These are phyloP conservation scores for Sebastes iracundus DNA, from an alignment of 2,797 vertebrate species.

Conservation along the genomic window DNA sequence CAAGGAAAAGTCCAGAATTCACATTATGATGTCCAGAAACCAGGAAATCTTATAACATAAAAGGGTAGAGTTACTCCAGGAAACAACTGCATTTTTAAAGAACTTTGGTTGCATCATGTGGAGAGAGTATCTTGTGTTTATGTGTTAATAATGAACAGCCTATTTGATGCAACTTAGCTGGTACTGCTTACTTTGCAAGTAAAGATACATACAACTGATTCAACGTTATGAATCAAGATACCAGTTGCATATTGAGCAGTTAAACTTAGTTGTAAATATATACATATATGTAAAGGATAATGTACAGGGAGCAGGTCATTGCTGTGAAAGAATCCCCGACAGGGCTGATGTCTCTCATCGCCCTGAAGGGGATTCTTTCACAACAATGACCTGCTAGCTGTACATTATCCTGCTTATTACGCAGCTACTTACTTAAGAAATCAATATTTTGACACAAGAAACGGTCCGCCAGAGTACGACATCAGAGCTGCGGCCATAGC, in stretches of 20 bases:
- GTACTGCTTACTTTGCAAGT: neutral
- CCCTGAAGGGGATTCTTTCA: too few species aligned
- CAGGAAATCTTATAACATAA: neutral
- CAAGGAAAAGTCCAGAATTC: neutral
- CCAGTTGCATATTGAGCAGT: neutral
- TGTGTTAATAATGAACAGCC: accelerated
- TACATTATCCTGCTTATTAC: too few species aligned
- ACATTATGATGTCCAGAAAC: neutral
- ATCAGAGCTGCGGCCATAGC: too few species aligned
- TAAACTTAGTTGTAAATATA: neutral
- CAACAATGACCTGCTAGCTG: too few species aligned
- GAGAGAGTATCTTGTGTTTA: neutral
- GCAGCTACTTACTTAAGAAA: too few species aligned
- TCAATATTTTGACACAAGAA: too few species aligned
- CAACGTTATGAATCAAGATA: neutral
- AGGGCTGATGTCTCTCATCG: too few species aligned
- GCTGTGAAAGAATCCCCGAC: too few species aligned
- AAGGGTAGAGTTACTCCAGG: neutral
- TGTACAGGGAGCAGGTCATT: accelerated
- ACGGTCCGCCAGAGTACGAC: too few species aligned
- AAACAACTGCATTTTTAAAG: neutral
- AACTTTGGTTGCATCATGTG: neutral
- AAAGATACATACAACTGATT: neutral
- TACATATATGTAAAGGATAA: too few species aligned
- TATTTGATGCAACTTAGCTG: too few species aligned